phyloP scores from a whole-genome alignment of 35 echinoderm and acorn worm genomes.

The Lytechinus variegatus region DNA sequence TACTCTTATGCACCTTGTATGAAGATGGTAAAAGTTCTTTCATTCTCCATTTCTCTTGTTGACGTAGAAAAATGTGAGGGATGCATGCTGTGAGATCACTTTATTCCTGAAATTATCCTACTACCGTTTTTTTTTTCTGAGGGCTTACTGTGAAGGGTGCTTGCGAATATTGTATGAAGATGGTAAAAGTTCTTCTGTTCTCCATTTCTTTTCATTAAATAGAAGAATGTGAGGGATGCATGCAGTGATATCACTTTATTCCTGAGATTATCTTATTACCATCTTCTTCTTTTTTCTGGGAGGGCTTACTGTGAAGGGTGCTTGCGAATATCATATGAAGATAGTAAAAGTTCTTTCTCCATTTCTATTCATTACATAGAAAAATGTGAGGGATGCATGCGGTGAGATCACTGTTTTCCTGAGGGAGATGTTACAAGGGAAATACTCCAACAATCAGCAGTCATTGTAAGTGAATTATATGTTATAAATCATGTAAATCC shows the following conservation, averaged over 20 bases:
- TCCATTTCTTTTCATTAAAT: background rate
- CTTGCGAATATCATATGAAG: too few species aligned
- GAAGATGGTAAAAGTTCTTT: background rate
- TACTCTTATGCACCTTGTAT: too few species aligned
- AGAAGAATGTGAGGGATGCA: slow-evolving; percentile 62
- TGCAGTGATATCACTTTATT: slow-evolving; percentile 46
- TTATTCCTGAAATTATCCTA: slow-evolving; percentile 49
- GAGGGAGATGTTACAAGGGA: slow-evolving; percentile 39
- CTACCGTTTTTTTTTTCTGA: too few species aligned
- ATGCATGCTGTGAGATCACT: slow-evolving; percentile 46
- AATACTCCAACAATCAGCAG: slow-evolving; percentile 26
- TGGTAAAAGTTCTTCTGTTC: background rate
- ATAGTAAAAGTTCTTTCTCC: background rate
- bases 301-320: too few species aligned
- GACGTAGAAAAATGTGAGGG: slow-evolving; percentile 60
- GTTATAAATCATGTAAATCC: too few species aligned
- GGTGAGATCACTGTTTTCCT: slow-evolving; percentile 45
- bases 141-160: too few species aligned
- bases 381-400: slow-evolving; percentile 59
- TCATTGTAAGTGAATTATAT: slow-evolving; percentile 38
- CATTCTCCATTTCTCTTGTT: background rate
- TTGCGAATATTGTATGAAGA: too few species aligned
- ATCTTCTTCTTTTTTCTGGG: too few species aligned
- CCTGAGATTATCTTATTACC: too few species aligned
- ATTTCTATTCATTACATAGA: slow-evolving; percentile 41